Percentiles rank a stretch among this genome's conserved stretches.
Evolutionary conservation across 2,113 vertebrate species (phyloP).

Genomic region (cattle (Bos taurus)): ARS-UCD2.0 NC_037334.1:39760001-39760500

Average conservation of each 20-base stretch:
- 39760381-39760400: neutral
- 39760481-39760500: neutral
- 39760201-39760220: conserved; percentile 27
- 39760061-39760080: neutral
- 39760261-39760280: neutral
- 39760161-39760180: conserved; percentile 36
- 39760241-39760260: neutral
- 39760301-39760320: conserved; percentile 16
- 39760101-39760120: neutral
- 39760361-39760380: neutral
- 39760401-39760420: neutral
- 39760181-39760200: conserved; percentile 9
- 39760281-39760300: neutral
- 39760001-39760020: neutral
- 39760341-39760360: conserved; percentile 6
- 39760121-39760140: conserved; percentile 15
- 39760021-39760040: neutral
- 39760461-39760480: neutral
- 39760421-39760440: neutral
- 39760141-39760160: neutral
- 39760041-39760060: neutral
- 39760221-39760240: conserved; percentile 24
- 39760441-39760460: neutral
- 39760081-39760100: conserved; percentile 20
- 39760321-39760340: neutral